phyloP scores from a whole-genome alignment of 2,113 vertebrate species.

The Lepidothrix coronata region DNA sequence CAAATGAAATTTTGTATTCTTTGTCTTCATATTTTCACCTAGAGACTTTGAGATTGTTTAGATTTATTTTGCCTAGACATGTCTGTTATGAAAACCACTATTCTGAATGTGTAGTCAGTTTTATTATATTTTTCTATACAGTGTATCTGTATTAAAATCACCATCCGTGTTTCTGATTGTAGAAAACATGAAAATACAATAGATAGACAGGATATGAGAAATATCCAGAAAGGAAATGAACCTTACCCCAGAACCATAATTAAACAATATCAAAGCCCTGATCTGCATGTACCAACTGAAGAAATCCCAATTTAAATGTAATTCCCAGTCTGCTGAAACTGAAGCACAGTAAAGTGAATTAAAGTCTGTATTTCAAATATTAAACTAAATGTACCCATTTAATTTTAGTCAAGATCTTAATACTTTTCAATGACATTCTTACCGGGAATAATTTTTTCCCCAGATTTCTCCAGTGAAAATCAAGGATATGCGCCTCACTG shows the following conservation, averaged over 20 bases:
- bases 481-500: neutral
- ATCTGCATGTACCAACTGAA: neutral
- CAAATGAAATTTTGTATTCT: neutral
- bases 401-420: neutral
- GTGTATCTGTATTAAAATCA: conserved; percentile 47
- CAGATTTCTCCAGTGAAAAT: neutral
- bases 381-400: neutral
- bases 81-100: neutral
- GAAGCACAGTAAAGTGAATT: neutral
- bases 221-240: conserved; percentile 36
- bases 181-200: neutral
- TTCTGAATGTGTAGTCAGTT: neutral
- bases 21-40: neutral
- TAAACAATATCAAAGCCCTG: neutral
- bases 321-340: neutral
- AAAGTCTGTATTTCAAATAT: neutral
- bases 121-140: conserved; percentile 1
- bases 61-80: neutral
- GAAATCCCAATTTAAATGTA: neutral
- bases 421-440: neutral
- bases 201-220: neutral
- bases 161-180: neutral
- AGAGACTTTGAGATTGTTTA: neutral
- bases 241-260: neutral
- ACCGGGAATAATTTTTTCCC: neutral